Conservation (phyloP, 2,113 vertebrate genomes). For the Anoura caudifer region DNA sequence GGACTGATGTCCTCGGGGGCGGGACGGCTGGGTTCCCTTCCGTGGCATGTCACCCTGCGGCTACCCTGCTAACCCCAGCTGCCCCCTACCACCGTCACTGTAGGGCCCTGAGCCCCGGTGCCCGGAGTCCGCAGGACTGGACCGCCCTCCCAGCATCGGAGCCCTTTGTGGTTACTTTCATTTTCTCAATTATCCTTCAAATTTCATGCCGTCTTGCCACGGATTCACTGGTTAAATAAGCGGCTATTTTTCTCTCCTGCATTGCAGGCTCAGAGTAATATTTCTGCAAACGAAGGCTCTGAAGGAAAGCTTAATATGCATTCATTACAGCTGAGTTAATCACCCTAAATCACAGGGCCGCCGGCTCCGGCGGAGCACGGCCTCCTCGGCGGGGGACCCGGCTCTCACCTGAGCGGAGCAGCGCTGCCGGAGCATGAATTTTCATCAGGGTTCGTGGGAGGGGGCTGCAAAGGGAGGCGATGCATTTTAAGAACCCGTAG, state of each 20-base stretch:
- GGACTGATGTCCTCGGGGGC: accelerated
- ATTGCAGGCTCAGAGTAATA: conserved; percentile 46
- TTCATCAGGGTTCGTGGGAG: background rate
- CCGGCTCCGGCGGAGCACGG: background rate
- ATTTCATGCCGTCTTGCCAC: background rate
- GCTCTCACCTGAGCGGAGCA: background rate
- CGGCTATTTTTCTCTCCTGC: conserved; percentile 58
- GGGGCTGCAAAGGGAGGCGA: too few species aligned
- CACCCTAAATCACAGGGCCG: background rate
- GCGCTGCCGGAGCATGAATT: accelerated
- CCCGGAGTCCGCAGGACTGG: background rate
- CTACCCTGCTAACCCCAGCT: accelerated
- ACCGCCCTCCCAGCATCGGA: accelerated
- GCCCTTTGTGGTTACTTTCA: background rate
- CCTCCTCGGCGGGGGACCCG: background rate
- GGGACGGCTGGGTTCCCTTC: background rate
- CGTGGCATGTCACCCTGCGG: accelerated
- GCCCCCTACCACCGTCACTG: accelerated
- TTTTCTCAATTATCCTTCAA: background rate
- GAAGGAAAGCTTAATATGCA: conserved; percentile 41
- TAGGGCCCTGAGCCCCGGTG: background rate
- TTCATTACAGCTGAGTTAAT: conserved; percentile 36
- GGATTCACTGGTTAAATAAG: conserved; percentile 71
- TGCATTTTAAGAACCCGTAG: background rate
- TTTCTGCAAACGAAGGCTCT: conserved; percentile 64